A percentile compares a stretch with the other conserved stretches of the same genome.
Evolutionary conservation across 2,888 invertebrate genomes (phyloP).

Genomic region (Synanthedon formicaeformis): DNA sequence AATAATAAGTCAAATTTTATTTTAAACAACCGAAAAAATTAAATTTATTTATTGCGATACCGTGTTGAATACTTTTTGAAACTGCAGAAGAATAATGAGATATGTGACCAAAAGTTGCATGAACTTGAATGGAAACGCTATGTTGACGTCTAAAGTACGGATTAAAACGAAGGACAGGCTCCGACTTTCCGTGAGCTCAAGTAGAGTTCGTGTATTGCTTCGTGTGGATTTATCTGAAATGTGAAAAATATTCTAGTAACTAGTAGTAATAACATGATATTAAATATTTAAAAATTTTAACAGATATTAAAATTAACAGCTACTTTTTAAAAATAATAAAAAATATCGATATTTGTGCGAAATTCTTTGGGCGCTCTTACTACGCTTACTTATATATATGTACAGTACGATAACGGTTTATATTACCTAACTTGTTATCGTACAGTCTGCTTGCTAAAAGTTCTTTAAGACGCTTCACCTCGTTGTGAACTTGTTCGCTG

Average conservation of each 20-base stretch:
- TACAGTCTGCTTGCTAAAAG: conserved; percentile 40
- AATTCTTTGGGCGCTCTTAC: no score
- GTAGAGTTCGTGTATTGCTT: background rate
- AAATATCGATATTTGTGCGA: no score
- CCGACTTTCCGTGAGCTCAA: background rate
- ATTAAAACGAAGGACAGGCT: background rate
- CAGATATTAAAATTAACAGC: no score
- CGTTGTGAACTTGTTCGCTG: conserved; percentile 28
- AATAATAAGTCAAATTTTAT: background rate
- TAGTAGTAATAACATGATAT: no score
- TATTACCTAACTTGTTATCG: conserved; percentile 34
- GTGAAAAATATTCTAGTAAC: background rate
- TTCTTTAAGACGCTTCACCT: conserved; percentile 30
- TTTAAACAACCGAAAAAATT: no score
- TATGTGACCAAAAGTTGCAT: background rate
- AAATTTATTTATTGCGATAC: background rate
- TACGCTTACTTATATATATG: background rate
- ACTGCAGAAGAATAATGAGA: background rate
- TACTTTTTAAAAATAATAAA: no score
- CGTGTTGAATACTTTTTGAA: background rate
- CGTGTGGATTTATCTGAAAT: background rate
- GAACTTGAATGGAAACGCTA: background rate
- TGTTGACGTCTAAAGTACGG: background rate
- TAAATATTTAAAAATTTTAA: no score
- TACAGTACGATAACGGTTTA: background rate